phyloP scores from a whole-genome alignment of 2,888 invertebrate species.

The Nineta flava region DNA sequence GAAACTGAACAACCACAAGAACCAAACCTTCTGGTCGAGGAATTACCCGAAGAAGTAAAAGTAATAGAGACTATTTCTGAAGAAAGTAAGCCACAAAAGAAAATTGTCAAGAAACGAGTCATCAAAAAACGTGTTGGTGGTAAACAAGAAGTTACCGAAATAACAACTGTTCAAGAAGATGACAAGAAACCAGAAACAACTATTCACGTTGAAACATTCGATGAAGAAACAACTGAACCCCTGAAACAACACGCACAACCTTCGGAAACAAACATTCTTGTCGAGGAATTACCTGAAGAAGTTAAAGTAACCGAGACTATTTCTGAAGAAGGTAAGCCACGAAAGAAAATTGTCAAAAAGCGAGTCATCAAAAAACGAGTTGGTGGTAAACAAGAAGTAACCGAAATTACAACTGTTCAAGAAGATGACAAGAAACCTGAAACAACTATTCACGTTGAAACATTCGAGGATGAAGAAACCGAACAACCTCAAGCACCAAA shows the following conservation, averaged over 20 bases:
- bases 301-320: constrained; percentile 23
- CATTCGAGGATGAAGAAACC: constrained; percentile 20
- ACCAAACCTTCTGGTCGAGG: constrained; percentile 13
- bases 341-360: constrained; percentile 18
- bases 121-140: constrained; percentile 22
- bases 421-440: constrained; percentile 13
- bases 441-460: constrained; percentile 10
- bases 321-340: constrained; percentile 18
- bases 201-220: constrained; percentile 21
- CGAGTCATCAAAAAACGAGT: constrained; percentile 19
- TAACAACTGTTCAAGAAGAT: constrained; percentile 23
- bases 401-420: constrained; percentile 13
- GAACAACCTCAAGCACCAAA: constrained; percentile 9
- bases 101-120: constrained; percentile 17
- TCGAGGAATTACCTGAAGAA: constrained; percentile 26
- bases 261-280: constrained; percentile 16
- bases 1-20: constrained; percentile 14
- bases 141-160: constrained; percentile 26
- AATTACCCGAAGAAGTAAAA: constrained; percentile 23
- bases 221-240: constrained; percentile 9
- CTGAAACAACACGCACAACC: constrained; percentile 12
- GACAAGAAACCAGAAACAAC: constrained; percentile 28
- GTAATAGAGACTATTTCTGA: constrained; percentile 16
- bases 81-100: constrained; percentile 18
- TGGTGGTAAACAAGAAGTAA: constrained; percentile 17